These are phyloP conservation scores for Ormia ochracea DNA, from an alignment of 2,888 invertebrate genomes.

Conservation along the genomic window DNA sequence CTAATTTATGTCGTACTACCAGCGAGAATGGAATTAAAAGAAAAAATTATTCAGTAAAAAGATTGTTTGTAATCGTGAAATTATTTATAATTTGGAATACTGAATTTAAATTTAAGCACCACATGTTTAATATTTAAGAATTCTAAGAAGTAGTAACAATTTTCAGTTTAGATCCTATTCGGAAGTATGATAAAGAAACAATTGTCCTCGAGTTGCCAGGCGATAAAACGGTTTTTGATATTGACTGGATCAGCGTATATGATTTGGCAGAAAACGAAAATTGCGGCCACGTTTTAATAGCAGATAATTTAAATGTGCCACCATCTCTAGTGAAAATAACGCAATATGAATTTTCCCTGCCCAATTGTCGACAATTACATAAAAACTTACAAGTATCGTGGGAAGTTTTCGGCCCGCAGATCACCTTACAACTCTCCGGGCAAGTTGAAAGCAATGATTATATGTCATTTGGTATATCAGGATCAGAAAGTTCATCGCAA, in stretches of 20 bases:
- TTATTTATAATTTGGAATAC: too few relatives aligned
- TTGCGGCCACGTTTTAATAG: conserved; percentile 86
- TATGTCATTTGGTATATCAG: conserved; percentile 93
- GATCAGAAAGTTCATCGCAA: conserved; percentile 82
- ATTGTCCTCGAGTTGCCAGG: conserved; percentile 87
- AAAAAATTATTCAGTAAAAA: too few relatives aligned
- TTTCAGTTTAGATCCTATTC: conserved; percentile 86
- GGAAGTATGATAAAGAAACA: conserved; percentile 84
- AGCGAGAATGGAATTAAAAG: too few relatives aligned
- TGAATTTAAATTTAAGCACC: too few relatives aligned
- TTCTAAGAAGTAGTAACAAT: too few relatives aligned
- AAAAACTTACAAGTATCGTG: conserved; percentile 89
- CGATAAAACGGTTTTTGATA: conserved; percentile 86
- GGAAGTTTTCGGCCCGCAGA: conserved; percentile 93
- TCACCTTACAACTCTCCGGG: conserved; percentile 89
- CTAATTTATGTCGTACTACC: too few relatives aligned
- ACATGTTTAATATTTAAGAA: not conserved
- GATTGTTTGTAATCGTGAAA: too few relatives aligned
- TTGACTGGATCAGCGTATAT: conserved; percentile 90
- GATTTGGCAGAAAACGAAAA: conserved; percentile 83
- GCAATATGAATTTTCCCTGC: conserved; percentile 82
- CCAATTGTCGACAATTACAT: conserved; percentile 91
- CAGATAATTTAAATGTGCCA: conserved; percentile 89
- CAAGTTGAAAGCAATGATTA: conserved; percentile 85
- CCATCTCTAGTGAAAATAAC: conserved; percentile 85